phyloP scores from a whole-genome alignment of 2,888 invertebrate genomes.

The Amblyjoppa proteus region DNA sequence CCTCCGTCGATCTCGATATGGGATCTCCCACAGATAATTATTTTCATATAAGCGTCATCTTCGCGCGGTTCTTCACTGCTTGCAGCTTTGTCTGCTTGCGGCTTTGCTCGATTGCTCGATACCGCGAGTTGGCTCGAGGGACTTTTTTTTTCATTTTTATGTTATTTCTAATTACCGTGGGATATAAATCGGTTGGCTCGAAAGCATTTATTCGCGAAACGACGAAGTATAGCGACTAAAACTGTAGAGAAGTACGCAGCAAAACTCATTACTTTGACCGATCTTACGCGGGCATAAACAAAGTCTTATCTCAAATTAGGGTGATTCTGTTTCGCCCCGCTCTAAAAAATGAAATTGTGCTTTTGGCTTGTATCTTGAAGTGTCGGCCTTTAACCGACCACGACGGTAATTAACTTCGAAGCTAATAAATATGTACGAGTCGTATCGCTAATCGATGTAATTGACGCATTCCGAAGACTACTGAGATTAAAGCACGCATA shows the following conservation, averaged over 20 bases:
- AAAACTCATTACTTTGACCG: too few relatives aligned
- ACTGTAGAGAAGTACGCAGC: neutral
- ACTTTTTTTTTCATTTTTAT: too few relatives aligned
- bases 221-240: neutral
- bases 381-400: constrained; percentile 20
- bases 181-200: neutral
- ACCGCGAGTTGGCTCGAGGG: too few relatives aligned
- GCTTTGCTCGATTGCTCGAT: neutral
- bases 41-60: neutral
- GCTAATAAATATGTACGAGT: constrained; percentile 42
- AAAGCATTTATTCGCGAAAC: neutral
- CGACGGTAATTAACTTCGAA: constrained; percentile 9
- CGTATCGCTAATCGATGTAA: constrained; percentile 37
- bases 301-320: too few relatives aligned
- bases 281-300: too few relatives aligned
- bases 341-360: constrained; percentile 18
- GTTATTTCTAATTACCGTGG: neutral
- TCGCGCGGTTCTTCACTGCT: neutral
- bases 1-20: neutral
- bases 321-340: too few relatives aligned
- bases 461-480: constrained; percentile 49
- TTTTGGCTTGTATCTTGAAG: constrained; percentile 1
- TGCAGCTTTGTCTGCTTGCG: neutral
- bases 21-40: neutral
- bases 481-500: neutral